phyloP scores from a whole-genome alignment of 2,797 vertebrate genomes.

The Clarias platycephalus region DNA sequence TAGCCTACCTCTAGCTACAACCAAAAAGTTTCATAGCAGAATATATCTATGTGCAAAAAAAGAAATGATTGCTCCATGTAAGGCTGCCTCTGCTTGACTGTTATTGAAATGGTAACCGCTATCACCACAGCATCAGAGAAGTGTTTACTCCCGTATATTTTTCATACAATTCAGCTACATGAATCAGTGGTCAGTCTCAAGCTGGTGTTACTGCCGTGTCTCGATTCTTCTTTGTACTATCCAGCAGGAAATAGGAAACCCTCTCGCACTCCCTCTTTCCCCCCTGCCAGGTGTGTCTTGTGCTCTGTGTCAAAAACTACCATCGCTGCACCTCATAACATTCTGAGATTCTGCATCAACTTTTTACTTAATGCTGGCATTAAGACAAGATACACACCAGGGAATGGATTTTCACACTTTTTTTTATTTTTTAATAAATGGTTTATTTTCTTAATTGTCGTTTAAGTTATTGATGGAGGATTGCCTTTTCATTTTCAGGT shows the following conservation, averaged over 20 bases:
- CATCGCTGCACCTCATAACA: constrained; percentile 55
- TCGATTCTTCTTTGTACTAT: constrained; percentile 33
- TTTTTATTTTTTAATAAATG: constrained; percentile 49
- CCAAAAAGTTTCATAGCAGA: constrained; percentile 51
- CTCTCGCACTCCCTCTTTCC: constrained; percentile 11
- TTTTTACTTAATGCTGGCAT: constrained; percentile 95
- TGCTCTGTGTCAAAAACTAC: constrained; percentile 52
- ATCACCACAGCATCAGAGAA: constrained; percentile 35
- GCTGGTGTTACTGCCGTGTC: constrained; percentile 25
- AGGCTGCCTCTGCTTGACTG: constrained; percentile 21
- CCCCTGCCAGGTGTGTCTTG: constrained; percentile 52
- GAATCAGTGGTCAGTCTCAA: constrained; percentile 28
- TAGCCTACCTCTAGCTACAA: constrained; percentile 58
- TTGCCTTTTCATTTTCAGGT: constrained; percentile 67
- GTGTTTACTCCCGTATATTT: constrained; percentile 26
- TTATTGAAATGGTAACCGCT: background rate
- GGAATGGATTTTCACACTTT: constrained; percentile 63
- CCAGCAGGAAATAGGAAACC: constrained; percentile 37
- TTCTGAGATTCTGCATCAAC: constrained; percentile 58
- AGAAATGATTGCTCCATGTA: background rate
- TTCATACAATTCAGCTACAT: constrained; percentile 30
- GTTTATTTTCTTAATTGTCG: constrained; percentile 72
- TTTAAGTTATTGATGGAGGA: constrained; percentile 90
- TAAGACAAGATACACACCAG: constrained; percentile 78
- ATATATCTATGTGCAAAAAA: constrained; percentile 18